These are phyloP conservation scores for Podarcis raffonei DNA, from an alignment of 2,113 vertebrate genomes.

Conservation along the genomic window DNA sequence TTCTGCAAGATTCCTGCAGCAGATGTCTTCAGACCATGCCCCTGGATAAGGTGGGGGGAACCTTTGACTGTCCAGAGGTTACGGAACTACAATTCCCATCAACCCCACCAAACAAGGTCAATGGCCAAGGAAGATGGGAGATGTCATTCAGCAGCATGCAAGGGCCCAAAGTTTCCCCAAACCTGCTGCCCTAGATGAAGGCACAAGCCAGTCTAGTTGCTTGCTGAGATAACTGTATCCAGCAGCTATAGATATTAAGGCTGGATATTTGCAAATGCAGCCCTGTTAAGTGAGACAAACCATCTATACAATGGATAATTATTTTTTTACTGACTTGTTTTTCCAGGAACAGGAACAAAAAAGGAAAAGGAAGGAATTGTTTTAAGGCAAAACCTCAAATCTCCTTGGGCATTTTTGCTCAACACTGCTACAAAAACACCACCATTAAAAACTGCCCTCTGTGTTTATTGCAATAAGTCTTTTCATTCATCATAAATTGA, in stretches of 20 bases:
- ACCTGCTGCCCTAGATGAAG: too few species aligned
- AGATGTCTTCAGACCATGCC: background rate
- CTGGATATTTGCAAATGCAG: background rate
- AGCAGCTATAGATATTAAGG: too few species aligned
- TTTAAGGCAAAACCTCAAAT: background rate
- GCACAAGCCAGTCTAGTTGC: too few species aligned
- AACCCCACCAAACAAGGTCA: too few species aligned
- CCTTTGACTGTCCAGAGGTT: too few species aligned
- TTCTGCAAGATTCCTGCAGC: background rate
- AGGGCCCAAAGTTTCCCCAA: too few species aligned
- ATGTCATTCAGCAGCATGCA: too few species aligned
- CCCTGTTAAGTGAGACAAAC: background rate
- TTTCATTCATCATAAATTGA: conserved; percentile 58
- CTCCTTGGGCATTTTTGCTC: conserved; percentile 3
- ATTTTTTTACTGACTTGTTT: background rate
- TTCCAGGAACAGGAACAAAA: conserved; percentile 36
- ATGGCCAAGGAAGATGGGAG: too few species aligned
- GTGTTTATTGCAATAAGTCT: background rate
- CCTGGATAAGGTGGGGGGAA: background rate
- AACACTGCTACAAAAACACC: conserved; percentile 32
- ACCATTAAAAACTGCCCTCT: background rate
- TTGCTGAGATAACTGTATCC: too few species aligned
- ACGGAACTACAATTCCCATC: too few species aligned
- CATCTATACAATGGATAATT: conserved; percentile 37
- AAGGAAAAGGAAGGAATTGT: conserved; percentile 1